These are phyloP conservation scores for Brienomyrus longianalis DNA, from an alignment of 2,113 vertebrate species.

Conservation along the genomic window DNA sequence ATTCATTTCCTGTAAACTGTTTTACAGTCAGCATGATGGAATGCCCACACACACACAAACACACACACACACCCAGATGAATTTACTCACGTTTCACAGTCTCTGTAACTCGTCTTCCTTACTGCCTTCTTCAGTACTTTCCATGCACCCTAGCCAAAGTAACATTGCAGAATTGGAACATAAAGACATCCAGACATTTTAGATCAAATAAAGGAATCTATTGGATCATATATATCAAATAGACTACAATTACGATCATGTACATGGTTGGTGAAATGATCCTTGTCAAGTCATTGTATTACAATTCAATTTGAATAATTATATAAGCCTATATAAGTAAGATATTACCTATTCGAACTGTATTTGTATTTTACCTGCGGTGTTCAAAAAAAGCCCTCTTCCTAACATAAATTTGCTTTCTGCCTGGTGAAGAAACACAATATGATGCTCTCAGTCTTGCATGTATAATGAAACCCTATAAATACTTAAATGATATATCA, in stretches of 20 bases:
- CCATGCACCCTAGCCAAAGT: neutral
- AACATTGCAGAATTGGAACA: neutral
- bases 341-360: neutral
- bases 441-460: neutral
- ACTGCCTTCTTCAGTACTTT: neutral
- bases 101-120: neutral
- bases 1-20: neutral
- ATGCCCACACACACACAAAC: neutral
- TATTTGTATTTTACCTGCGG: neutral
- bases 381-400: neutral
- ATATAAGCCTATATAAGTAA: neutral
- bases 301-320: neutral
- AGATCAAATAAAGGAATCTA: neutral
- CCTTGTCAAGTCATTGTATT: neutral
- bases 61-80: neutral
- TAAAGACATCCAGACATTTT: neutral
- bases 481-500: neutral
- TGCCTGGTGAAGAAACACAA: slow-evolving; percentile 4
- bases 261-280: neutral
- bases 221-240: neutral
- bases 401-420: neutral
- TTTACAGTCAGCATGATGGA: neutral
- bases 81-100: neutral
- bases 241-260: neutral
- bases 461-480: neutral